Conservation (phyloP, 2,113 vertebrate genomes). For the Dasypus novemcinctus region DNA sequence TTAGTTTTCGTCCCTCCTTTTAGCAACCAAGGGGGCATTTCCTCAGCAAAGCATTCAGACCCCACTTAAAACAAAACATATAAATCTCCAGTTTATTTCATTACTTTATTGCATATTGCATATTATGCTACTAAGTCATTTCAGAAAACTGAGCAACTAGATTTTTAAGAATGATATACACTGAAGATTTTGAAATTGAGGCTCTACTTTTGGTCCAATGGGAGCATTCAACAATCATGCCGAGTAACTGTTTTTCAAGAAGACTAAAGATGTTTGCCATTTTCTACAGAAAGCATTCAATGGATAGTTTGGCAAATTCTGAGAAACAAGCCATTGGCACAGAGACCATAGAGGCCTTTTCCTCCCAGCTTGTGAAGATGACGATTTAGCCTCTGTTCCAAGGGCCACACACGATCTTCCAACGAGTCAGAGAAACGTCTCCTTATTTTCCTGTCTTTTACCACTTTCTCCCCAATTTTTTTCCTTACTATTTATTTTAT, state of each 20-base stretch:
- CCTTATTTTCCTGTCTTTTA: not conserved
- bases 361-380: not conserved
- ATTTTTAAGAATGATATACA: not conserved
- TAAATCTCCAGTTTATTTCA: not conserved
- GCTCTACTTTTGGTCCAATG: not conserved
- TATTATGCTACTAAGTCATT: not conserved
- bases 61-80: not conserved
- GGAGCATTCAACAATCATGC: not conserved
- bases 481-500: no score
- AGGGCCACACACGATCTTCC: not conserved
- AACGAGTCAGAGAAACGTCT: not conserved
- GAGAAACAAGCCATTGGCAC: not conserved
- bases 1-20: not conserved
- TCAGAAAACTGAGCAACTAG: not conserved
- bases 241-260: not conserved
- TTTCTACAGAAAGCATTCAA: not conserved
- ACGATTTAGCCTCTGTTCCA: not conserved
- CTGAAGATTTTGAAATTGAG: not conserved
- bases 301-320: not conserved
- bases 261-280: not conserved
- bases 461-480: not conserved
- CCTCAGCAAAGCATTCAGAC: not conserved
- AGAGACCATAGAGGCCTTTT: not conserved
- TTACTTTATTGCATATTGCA: not conserved
- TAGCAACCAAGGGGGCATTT: not conserved